Evolutionary conservation across 2,888 invertebrate genomes (phyloP), one percentile per base, ranked within the genome.

Genomic region (Pammene fasciana): DNA sequence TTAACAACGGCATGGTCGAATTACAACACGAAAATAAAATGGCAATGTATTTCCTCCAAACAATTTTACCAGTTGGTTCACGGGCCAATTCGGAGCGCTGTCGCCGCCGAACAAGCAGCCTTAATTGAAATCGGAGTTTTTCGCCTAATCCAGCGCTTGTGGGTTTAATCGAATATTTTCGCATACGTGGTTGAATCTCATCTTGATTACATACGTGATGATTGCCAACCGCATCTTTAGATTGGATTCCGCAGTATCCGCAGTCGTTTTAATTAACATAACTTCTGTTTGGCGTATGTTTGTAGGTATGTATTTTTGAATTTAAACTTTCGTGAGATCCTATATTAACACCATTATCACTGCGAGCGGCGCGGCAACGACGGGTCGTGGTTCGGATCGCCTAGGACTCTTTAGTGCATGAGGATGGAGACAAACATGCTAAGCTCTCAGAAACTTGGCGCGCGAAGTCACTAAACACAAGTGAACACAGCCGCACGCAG

Each of bases 41-140:
- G 54, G 55, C 65, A 60, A 59, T 84, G 82, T 82, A 79, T 83
- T 80, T 75, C 74, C 72, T 66, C 66, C 59, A 71, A 75, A 73
- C 75, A 72, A 64, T 65, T 64, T 57, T 56, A 36, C 67, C 46
- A 62, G 89, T 85, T 82, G 77, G 77, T 75, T 75, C 68, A 67
- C 77, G 71, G 77, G 84, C 82, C 84, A 87, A 86, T 90, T 86
- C 79, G 76, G 73, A 76, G 73, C 79, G 75, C 76, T 82, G 84
- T 85, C 78, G 76, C 73, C 75, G 74, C 73, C 77, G 82, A 85
- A 90, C 91, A 92, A 89, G 90, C 83, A 77, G 74, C 72, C 80
- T 85, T 92, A 92, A 92, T 92, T 92, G 90, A 88, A 91, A 88
- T 83, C 78, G 82, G 83, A 78, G 82, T 87, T 89, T 89, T 87